phyloP scores from a whole-genome alignment of 2,888 invertebrate species.

The Troides helena region DNA sequence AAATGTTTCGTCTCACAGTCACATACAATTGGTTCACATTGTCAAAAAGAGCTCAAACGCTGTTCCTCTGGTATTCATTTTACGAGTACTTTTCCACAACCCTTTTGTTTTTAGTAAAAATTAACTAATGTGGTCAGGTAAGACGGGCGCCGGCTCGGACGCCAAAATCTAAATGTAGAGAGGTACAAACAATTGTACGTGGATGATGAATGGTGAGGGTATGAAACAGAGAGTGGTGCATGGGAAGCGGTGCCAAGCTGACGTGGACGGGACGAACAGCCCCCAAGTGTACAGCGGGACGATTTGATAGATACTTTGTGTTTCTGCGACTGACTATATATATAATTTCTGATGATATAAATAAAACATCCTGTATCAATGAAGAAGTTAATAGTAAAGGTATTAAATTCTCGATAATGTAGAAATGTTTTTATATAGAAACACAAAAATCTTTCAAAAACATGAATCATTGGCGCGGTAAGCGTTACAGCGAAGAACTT shows the following conservation, averaged over 20 bases:
- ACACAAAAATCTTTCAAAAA: constrained; percentile 21
- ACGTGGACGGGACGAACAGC: constrained; percentile 7
- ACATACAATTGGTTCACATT: constrained; percentile 34
- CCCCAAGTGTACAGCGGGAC: constrained; percentile 1
- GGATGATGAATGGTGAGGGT: constrained; percentile 38
- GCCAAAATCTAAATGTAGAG: constrained; percentile 32
- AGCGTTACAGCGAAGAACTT: constrained; percentile 8
- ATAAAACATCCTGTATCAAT: no score
- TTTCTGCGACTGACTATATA: neutral
- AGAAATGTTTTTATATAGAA: neutral
- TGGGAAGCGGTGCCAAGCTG: constrained; percentile 41
- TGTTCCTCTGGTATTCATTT: constrained; percentile 30
- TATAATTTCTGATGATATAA: neutral
- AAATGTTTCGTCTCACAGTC: constrained; percentile 36
- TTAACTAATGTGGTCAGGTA: constrained; percentile 32
- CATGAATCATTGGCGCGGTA: neutral
- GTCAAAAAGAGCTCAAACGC: constrained; percentile 52
- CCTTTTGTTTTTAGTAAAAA: constrained; percentile 49
- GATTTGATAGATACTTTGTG: constrained; percentile 16
- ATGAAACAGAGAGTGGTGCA: constrained; percentile 43
- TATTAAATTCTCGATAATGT: no score
- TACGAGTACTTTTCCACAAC: constrained; percentile 75
- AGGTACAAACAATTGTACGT: constrained; percentile 35
- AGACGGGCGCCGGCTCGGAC: constrained; percentile 33
- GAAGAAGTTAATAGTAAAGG: no score